These are phyloP conservation scores for Drosophila borborema DNA, from an alignment of 2,888 invertebrate species.

Conservation along the genomic window DNA sequence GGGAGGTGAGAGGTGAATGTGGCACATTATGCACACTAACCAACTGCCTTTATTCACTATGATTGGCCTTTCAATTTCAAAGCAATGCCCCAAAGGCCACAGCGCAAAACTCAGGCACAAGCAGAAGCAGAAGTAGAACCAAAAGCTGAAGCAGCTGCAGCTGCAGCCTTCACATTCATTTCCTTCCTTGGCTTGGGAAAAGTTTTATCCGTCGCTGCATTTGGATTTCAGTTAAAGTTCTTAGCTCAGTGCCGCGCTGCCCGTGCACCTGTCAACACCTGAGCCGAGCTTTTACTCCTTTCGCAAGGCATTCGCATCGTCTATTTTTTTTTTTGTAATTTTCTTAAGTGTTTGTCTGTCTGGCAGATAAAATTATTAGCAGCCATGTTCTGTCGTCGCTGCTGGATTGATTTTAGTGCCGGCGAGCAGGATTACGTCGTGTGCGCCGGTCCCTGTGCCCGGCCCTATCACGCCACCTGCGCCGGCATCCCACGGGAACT, in stretches of 20 bases:
- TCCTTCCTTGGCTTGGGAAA: conserved; percentile 11
- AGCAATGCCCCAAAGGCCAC: conserved; percentile 44
- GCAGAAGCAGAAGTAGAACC: neutral
- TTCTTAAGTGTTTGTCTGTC: conserved; percentile 65
- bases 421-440: conserved; percentile 73
- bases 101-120: conserved; percentile 4
- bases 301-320: conserved; percentile 17
- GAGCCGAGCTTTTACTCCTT: conserved; percentile 47
- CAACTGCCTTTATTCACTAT: conserved; percentile 53
- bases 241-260: conserved; percentile 46
- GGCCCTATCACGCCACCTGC: conserved; percentile 81
- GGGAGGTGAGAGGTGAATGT: neutral
- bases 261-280: conserved; percentile 69
- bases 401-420: conserved; percentile 84
- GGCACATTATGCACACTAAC: conserved; percentile 50
- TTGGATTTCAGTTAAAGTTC: conserved; percentile 7
- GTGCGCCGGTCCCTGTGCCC: conserved; percentile 83
- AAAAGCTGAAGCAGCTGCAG: conserved; percentile 6
- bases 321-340: conserved; percentile 54
- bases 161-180: conserved; percentile 2
- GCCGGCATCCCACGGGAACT: conserved; percentile 75
- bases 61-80: conserved; percentile 63
- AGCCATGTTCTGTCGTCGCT: conserved; percentile 84
- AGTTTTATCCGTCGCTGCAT: conserved; percentile 17
- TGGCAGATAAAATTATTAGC: conserved; percentile 58